Evolutionary conservation across 2,888 invertebrate species (phyloP), one percentile per base, ranked within the genome.

Genomic region (Ectobius pallidus): DNA sequence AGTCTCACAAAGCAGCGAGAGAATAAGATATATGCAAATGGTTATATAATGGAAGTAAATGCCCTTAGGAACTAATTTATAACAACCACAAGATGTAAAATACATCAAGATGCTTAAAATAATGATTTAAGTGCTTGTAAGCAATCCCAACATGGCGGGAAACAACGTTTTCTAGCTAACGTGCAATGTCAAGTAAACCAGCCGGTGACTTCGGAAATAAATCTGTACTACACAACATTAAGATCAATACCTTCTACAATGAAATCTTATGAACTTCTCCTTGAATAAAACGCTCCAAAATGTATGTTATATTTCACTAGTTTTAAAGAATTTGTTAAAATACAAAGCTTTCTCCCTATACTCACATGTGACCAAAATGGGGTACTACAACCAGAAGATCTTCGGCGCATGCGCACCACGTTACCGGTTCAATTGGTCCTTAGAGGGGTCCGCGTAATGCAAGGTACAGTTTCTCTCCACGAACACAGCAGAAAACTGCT

Each of bases 341-440:
- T 69, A 39, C 18, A 34, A 52, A 52, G 55, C 39, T 55, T 25
- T 32, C n/a, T 49, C 14, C 20, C n/a, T 32, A 87, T 90, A 93
- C 92, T 93, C 92, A 93, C 93, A 92, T 93, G 92, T 92, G 92
- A 91, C 91, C 91, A 87, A 89, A 92, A 92, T 91, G 92, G n/a
- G 92, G 91, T 90, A 91, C 91, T 91, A 89, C 89, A 89, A 91
- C 90, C 90, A 91, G 91, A 92, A 91, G 90, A 89, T 87, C 86
- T 86, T 85, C 22, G 44, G 87, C 88, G 90, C 90, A 88, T 90
- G 91, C 90, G 91, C 87, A 86, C 85, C 85, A 85, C 85, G 84
- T 84, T 85, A 61, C 72, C 39, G 68, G 69, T 65, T 70, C 75
- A 75, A 70, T 75, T 65, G 34, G 20, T 52, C 61, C 73, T 69